A percentile compares a stretch with the other conserved stretches of the same genome.
These are phyloP conservation scores for Patella pellucida DNA, from an alignment of 2,888 invertebrate genomes.

Conservation along the genomic window DNA sequence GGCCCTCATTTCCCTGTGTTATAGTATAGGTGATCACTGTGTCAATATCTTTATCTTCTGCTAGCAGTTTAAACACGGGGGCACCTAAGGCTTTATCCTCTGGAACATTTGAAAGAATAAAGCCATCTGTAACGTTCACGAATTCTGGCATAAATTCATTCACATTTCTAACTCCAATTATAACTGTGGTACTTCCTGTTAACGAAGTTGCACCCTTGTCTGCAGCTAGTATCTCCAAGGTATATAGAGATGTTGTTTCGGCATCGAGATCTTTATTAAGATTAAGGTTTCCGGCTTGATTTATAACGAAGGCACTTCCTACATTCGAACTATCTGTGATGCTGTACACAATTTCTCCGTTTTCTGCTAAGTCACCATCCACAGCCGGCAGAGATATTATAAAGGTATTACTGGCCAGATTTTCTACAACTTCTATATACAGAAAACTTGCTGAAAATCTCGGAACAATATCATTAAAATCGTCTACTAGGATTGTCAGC, in stretches of 20 bases:
- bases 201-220: slow-evolving; percentile 38
- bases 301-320: slow-evolving; percentile 33
- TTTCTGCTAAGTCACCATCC: slow-evolving; percentile 43
- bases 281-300: slow-evolving; percentile 30
- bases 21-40: background rate
- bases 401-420: slow-evolving; percentile 20
- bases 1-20: background rate
- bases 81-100: background rate
- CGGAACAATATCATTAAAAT: slow-evolving; percentile 51
- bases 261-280: slow-evolving; percentile 33
- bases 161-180: slow-evolving; percentile 29
- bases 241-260: slow-evolving; percentile 30
- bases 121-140: background rate
- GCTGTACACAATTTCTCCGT: slow-evolving; percentile 35
- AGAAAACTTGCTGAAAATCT: slow-evolving; percentile 37
- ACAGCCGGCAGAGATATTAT: slow-evolving; percentile 27
- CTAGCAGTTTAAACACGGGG: background rate
- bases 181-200: slow-evolving; percentile 39
- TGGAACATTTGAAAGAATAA: background rate
- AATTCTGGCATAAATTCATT: background rate
- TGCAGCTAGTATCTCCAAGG: slow-evolving; percentile 37
- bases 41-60: slow-evolving; percentile 1
- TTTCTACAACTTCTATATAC: slow-evolving; percentile 38
- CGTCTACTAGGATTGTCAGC: slow-evolving; percentile 37
- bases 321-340: slow-evolving; percentile 36